Conservation (phyloP, 2,797 vertebrate genomes). For the Sebastes taczanowskii region DNA sequence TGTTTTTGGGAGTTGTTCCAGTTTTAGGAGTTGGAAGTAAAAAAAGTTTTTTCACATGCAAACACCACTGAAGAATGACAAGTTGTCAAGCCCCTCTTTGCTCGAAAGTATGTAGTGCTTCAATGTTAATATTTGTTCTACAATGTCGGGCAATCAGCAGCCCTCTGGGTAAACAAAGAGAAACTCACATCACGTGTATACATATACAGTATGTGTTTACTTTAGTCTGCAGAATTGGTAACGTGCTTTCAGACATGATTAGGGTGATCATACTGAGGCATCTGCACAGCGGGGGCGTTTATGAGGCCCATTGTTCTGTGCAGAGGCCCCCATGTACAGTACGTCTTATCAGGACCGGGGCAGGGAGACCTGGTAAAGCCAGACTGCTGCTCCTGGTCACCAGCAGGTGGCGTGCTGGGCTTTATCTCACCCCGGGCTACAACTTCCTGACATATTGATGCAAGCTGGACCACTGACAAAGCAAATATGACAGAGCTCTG, state of each 20-base stretch:
- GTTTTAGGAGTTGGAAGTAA: neutral
- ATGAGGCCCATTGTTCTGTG: constrained; percentile 1
- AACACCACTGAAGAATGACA: neutral
- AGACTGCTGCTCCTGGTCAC: neutral
- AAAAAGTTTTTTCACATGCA: neutral
- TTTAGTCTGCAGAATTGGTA: neutral
- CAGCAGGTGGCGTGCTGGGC: constrained; percentile 57
- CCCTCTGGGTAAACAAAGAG: neutral
- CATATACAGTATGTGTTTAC: neutral
- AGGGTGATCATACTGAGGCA: constrained; percentile 3
- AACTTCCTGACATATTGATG: neutral
- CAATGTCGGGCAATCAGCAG: neutral
- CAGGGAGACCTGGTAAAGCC: neutral
- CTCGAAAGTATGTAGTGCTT: neutral
- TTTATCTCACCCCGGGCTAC: neutral
- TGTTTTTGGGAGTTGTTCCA: neutral
- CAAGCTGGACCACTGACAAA: neutral
- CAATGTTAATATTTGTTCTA: constrained; percentile 1
- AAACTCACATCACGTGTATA: neutral
- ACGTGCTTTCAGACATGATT: neutral
- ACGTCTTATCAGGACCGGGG: constrained; percentile 20
- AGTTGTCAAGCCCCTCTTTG: neutral
- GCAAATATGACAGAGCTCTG: neutral
- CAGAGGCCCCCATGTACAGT: neutral
- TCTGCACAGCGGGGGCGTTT: neutral